Evolutionary conservation across 2,797 vertebrate species (phyloP).

Genomic region (Apodemus agrarius): DNA sequence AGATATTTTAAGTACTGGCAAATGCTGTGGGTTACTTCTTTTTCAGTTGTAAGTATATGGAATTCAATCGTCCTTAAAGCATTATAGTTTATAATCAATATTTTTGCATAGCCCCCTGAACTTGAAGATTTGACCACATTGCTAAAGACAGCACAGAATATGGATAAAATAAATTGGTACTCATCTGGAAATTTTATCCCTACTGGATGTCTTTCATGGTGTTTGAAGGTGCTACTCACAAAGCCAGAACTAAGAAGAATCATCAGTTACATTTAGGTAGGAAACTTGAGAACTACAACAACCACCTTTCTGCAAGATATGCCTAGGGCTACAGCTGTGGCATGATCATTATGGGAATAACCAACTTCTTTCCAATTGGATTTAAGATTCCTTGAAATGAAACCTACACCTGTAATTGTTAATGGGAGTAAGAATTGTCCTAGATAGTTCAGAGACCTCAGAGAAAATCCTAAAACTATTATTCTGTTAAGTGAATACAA

Average conservation of each 20-base stretch:
- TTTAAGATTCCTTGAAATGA: background rate
- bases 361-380: background rate
- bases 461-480: background rate
- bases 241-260: background rate
- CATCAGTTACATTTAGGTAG: background rate
- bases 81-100: background rate
- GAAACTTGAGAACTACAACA: background rate
- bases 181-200: background rate
- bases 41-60: background rate
- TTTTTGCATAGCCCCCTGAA: background rate
- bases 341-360: background rate
- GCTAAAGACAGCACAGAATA: background rate
- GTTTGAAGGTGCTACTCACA: background rate
- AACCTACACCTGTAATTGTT: background rate
- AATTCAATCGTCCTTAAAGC: background rate
- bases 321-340: background rate
- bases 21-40: background rate
- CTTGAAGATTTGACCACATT: background rate
- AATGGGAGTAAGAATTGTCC: background rate
- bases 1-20: background rate
- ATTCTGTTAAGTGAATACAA: background rate
- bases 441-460: background rate
- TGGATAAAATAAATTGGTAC: background rate
- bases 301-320: background rate
- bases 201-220: background rate